Percentiles rank a stretch among this genome's conserved stretches.
Evolutionary conservation across 2,113 vertebrate species (phyloP).

Genomic region (Notothenia rossii): DNA sequence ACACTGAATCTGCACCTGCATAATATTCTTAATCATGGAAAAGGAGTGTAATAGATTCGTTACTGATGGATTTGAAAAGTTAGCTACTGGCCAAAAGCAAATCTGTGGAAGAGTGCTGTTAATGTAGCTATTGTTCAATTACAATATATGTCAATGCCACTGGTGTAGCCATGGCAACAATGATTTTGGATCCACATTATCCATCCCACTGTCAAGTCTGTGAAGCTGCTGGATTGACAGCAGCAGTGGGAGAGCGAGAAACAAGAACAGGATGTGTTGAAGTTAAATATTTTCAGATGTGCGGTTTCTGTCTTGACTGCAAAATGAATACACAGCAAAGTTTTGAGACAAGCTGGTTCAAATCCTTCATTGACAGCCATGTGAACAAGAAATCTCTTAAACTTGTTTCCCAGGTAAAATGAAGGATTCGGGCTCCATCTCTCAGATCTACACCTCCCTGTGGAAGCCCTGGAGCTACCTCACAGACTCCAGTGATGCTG

Average conservation of each 20-base stretch:
- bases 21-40: neutral
- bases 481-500: constrained; percentile 55
- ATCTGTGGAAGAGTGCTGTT: constrained; percentile 21
- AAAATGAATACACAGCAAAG: constrained; percentile 19
- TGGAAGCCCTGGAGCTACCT: constrained; percentile 85
- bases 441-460: constrained; percentile 79
- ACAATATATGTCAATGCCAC: constrained; percentile 54
- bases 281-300: constrained; percentile 29
- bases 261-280: constrained; percentile 18
- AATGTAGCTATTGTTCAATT: constrained; percentile 29
- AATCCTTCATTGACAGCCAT: neutral
- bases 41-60: neutral
- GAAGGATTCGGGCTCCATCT: constrained; percentile 59
- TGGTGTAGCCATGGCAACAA: constrained; percentile 72
- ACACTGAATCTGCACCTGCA: neutral
- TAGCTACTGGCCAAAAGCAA: neutral
- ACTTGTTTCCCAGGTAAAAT: constrained; percentile 68
- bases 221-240: constrained; percentile 54
- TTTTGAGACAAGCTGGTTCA: constrained; percentile 5
- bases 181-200: constrained; percentile 36
- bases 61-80: neutral
- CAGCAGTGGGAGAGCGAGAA: constrained; percentile 13
- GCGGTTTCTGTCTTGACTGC: constrained; percentile 6
- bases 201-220: constrained; percentile 15
- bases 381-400: constrained; percentile 14